Percentiles rank a stretch among this genome's conserved stretches.
These are phyloP conservation scores for Drosophila infuscata DNA, from an alignment of 2,888 invertebrate genomes.

Conservation along the genomic window DNA sequence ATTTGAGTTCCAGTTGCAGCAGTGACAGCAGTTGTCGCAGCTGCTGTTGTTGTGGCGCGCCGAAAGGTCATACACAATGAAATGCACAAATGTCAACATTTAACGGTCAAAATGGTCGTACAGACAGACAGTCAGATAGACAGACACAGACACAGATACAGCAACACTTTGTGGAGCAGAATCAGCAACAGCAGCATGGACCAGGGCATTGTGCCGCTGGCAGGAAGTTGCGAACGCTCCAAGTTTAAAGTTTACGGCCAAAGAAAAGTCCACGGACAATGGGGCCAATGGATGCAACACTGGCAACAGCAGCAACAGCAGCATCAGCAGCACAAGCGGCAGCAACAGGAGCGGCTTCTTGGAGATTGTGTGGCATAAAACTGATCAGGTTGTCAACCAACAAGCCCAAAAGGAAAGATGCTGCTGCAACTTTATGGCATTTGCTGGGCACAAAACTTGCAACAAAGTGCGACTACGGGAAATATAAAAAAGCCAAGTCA, in stretches of 20 bases:
- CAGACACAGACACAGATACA: conserved; percentile 17
- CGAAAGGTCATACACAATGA: conserved; percentile 77
- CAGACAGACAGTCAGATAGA: conserved; percentile 33
- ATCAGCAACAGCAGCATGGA: conserved; percentile 16
- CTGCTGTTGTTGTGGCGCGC: conserved; percentile 64
- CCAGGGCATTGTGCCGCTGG: conserved; percentile 57
- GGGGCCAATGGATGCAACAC: conserved; percentile 35
- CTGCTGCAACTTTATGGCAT: conserved; percentile 61
- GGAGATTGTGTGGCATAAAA: conserved; percentile 41
- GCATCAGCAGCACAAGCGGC: conserved; percentile 46
- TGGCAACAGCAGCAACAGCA: conserved; percentile 32
- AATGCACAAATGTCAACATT: conserved; percentile 81
- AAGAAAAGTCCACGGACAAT: conserved; percentile 68
- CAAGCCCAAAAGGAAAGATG: conserved; percentile 31
- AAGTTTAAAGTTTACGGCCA: conserved; percentile 76
- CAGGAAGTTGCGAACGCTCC: conserved; percentile 63
- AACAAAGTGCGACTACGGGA: conserved; percentile 47
- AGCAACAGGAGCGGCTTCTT: conserved; percentile 26
- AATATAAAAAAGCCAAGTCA: conserved; percentile 37
- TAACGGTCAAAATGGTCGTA: conserved; percentile 76
- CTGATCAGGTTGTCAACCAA: conserved; percentile 69
- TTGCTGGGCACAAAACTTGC: conserved; percentile 48
- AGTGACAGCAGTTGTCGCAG: conserved; percentile 35
- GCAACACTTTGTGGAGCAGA: conserved; percentile 16
- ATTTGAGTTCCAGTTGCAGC: conserved; percentile 30